These are phyloP conservation scores for Periophthalmus modestus DNA, from an alignment of 2,113 vertebrate genomes.

Conservation along the genomic window DNA sequence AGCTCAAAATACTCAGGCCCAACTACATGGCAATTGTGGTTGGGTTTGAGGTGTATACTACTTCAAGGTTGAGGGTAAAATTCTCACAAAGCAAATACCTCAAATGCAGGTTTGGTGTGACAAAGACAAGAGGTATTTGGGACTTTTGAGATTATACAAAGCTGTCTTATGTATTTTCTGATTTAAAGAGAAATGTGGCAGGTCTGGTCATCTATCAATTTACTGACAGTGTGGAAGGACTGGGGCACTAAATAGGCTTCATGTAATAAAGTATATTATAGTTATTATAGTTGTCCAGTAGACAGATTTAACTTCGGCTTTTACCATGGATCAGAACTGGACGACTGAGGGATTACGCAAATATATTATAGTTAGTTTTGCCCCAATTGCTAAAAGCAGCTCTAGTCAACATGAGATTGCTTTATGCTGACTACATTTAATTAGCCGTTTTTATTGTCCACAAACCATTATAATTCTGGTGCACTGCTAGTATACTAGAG, in stretches of 20 bases:
- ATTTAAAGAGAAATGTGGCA: neutral
- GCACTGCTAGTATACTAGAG: too few relatives aligned
- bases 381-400: too few relatives aligned
- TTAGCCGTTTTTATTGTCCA: too few relatives aligned
- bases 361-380: too few relatives aligned
- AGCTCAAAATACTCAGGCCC: constrained; percentile 62
- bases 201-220: neutral
- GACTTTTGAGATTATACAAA: constrained; percentile 10
- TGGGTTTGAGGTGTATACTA: constrained; percentile 54
- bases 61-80: constrained; percentile 66
- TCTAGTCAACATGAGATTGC: too few relatives aligned
- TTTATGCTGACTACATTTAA: too few relatives aligned
- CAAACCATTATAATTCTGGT: too few relatives aligned
- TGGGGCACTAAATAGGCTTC: neutral
- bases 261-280: too few relatives aligned
- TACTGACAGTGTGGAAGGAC: neutral
- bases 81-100: constrained; percentile 49
- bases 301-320: too few relatives aligned
- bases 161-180: neutral
- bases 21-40: constrained; percentile 56
- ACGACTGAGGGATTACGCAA: too few relatives aligned
- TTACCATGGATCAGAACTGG: too few relatives aligned
- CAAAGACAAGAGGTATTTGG: constrained; percentile 14
- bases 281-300: too few relatives aligned
- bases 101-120: constrained; percentile 41